A percentile compares a stretch with the other conserved stretches of the same genome.
Evolutionary conservation across 1,140 invertebrate species (phyloP).

Genomic region (Zaprionus inermis): DNA sequence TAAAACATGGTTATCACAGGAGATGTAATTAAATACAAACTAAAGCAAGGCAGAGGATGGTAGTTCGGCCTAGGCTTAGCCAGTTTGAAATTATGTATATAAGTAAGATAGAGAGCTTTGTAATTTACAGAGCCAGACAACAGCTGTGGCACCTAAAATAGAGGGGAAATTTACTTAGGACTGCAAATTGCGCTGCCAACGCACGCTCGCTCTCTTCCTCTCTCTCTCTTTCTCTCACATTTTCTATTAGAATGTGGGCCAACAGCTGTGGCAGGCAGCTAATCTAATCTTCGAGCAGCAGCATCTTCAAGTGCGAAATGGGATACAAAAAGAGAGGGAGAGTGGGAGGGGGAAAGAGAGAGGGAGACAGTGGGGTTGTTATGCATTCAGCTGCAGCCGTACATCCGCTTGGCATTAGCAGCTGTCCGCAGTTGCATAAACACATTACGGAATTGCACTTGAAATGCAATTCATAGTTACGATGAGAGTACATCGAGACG

Average conservation of each 20-base stretch:
- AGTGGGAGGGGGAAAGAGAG: background rate
- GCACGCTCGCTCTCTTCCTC: too few species aligned
- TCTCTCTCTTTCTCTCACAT: too few species aligned
- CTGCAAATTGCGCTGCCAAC: conserved; percentile 2
- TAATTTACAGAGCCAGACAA: background rate
- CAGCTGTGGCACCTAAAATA: background rate
- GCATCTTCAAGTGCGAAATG: conserved; percentile 24
- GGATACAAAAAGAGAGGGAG: background rate
- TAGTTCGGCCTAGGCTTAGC: background rate
- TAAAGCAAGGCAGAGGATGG: conserved; percentile 2
- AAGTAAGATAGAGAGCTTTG: background rate
- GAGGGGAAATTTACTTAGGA: background rate
- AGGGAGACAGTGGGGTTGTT: background rate
- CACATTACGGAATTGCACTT: conserved; percentile 43
- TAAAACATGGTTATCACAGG: conserved; percentile 43
- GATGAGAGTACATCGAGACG: conserved; percentile 14
- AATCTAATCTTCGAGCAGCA: conserved; percentile 27
- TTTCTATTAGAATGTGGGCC: conserved; percentile 1
- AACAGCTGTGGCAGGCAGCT: conserved; percentile 38
- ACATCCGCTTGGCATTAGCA: conserved; percentile 44
- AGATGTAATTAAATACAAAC: conserved; percentile 68
- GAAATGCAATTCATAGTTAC: conserved; percentile 32
- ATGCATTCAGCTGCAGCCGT: conserved; percentile 2
- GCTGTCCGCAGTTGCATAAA: conserved; percentile 46
- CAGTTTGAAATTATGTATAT: background rate